Conservation (phyloP, 1,140 invertebrate genomes). For the Calliphora vicina region DNA sequence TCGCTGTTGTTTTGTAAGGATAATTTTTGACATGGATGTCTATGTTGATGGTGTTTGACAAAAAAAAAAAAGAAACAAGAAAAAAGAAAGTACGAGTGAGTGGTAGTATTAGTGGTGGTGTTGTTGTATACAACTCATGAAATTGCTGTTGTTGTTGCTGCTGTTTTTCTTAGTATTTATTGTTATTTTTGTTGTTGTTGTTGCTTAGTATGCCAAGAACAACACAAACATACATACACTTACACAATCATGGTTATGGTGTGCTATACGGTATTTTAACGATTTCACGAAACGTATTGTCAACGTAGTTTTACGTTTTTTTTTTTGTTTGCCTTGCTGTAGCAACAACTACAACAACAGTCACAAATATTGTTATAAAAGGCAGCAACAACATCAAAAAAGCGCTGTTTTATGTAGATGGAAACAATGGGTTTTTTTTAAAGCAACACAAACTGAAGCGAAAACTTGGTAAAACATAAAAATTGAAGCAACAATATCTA, state of each 20-base stretch:
- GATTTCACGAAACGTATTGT: slow-evolving; percentile 28
- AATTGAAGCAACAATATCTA: background rate
- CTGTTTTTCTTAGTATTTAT: background rate
- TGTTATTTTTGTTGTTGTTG: background rate
- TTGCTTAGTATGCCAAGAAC: slow-evolving; percentile 8
- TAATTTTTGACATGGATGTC: background rate
- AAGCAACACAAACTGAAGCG: background rate
- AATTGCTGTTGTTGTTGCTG: background rate
- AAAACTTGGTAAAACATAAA: background rate
- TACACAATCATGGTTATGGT: background rate
- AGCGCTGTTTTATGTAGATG: background rate
- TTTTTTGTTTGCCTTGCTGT: background rate
- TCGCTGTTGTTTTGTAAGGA: background rate
- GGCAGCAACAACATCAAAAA: background rate
- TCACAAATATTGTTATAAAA: background rate
- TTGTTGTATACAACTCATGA: background rate
- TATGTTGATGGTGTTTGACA: background rate
- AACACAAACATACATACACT: background rate
- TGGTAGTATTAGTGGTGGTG: background rate
- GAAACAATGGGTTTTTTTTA: background rate
- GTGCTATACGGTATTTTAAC: slow-evolving; percentile 19
- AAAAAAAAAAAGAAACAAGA: background rate
- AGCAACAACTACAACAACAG: background rate
- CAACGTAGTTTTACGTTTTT: background rate
- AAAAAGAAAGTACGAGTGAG: background rate